Percentiles rank a stretch among this genome's conserved stretches.
Conservation (phyloP, 2,113 vertebrate species). For the Prionailurus viverrinus region DNA sequence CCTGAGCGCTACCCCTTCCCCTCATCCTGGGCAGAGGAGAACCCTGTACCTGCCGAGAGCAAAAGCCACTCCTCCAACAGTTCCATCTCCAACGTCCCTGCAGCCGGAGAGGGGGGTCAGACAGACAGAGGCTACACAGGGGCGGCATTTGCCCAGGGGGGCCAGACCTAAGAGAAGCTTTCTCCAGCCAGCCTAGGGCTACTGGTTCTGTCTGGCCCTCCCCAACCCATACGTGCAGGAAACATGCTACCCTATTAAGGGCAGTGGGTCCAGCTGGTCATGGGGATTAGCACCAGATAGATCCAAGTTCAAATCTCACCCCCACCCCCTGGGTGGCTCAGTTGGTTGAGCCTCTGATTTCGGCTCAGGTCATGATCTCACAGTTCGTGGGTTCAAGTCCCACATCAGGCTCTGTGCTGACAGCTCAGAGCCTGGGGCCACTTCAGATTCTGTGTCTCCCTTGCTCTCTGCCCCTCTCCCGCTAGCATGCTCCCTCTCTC, state of each 20-base stretch:
- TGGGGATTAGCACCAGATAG: neutral
- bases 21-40: neutral
- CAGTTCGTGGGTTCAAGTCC: no score
- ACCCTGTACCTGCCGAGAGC: neutral
- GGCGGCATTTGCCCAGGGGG: fast-evolving
- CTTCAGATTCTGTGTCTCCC: no score
- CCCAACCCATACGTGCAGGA: neutral
- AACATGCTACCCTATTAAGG: neutral
- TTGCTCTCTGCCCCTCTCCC: no score
- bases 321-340: neutral
- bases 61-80: neutral
- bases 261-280: neutral
- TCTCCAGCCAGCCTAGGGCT: neutral
- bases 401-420: no score
- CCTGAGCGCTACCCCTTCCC: neutral
- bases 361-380: no score
- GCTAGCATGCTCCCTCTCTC: no score
- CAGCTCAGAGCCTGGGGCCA: no score
- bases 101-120: no score
- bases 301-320: neutral
- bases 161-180: neutral
- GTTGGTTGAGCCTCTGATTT: no score
- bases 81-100: neutral
- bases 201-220: neutral
- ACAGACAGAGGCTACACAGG: neutral